Evolutionary conservation across 2,797 vertebrate species (phyloP).

Genomic region (Sebastes itinus): DNA sequence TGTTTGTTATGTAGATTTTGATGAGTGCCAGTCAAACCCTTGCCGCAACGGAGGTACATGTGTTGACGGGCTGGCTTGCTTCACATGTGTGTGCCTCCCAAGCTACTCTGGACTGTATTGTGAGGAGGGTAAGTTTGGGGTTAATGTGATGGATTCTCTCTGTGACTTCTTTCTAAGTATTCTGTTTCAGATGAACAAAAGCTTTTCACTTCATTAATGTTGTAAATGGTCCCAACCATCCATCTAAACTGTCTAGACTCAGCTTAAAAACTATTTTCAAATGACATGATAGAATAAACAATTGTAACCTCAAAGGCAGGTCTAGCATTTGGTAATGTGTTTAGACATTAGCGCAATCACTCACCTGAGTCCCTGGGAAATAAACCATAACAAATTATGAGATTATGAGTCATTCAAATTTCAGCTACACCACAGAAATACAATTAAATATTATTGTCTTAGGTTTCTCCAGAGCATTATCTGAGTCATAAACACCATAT

Average conservation of each 20-base stretch:
- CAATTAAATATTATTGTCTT: not conserved
- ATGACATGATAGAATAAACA: not conserved
- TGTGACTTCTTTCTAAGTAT: not conserved
- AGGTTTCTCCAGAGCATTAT: not conserved
- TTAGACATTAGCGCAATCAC: slow-evolving; percentile 6
- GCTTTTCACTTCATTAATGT: not conserved
- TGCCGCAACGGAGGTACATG: slow-evolving; percentile 96
- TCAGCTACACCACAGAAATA: not conserved
- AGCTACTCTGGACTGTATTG: slow-evolving; percentile 92
- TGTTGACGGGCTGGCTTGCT: slow-evolving; percentile 89
- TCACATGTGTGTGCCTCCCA: slow-evolving; percentile 92
- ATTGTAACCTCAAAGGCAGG: not conserved
- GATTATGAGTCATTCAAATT: slow-evolving; percentile 13
- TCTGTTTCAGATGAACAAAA: not conserved
- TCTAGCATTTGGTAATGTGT: slow-evolving; percentile 11
- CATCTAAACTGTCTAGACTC: not conserved
- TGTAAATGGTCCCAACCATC: not conserved
- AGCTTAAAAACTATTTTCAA: not conserved
- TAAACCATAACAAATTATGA: not conserved
- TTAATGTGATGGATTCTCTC: not conserved
- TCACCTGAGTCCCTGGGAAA: not conserved
- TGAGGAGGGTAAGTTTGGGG: slow-evolving; percentile 89
- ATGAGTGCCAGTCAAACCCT: slow-evolving; percentile 96
- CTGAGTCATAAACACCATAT: slow-evolving; percentile 29
- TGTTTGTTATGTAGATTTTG: slow-evolving; percentile 84